Percentiles rank a stretch among this genome's conserved stretches.
phyloP scores from a whole-genome alignment of 2,797 vertebrate species.

The Ataeniobius toweri region DNA sequence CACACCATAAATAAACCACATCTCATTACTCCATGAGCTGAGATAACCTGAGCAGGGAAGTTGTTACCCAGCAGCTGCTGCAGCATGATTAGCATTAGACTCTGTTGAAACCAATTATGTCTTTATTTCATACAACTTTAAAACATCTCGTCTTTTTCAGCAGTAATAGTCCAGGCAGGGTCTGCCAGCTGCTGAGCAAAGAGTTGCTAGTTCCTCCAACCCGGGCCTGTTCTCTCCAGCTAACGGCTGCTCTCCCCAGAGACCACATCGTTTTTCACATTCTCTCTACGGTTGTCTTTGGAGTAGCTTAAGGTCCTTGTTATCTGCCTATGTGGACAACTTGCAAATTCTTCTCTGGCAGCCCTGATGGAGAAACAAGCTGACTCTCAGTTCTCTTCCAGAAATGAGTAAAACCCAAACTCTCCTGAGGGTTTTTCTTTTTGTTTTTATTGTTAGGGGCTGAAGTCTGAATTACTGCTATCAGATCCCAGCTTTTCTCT shows the following conservation, averaged over 20 bases:
- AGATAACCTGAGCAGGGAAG: neutral
- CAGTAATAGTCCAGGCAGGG: slow-evolving; percentile 17
- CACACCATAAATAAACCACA: slow-evolving; percentile 3
- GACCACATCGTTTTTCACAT: slow-evolving; percentile 65
- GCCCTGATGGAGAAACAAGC: slow-evolving; percentile 46
- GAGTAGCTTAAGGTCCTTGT: slow-evolving; percentile 38
- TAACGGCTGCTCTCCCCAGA: slow-evolving; percentile 33
- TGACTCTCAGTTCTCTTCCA: slow-evolving; percentile 24
- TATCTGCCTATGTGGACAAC: slow-evolving; percentile 51
- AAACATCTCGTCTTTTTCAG: slow-evolving; percentile 21
- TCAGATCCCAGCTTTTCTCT: neutral
- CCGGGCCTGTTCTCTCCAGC: slow-evolving; percentile 41
- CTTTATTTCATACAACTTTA: slow-evolving; percentile 12
- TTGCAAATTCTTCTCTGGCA: slow-evolving; percentile 50
- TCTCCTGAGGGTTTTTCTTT: neutral
- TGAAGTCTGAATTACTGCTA: neutral
- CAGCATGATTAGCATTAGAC: slow-evolving; percentile 11
- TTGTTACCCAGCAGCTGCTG: slow-evolving; percentile 6
- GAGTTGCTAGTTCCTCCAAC: slow-evolving; percentile 17
- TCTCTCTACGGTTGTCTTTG: slow-evolving; percentile 39
- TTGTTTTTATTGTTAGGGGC: slow-evolving; percentile 1
- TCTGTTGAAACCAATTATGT: neutral
- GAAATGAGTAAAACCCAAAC: neutral
- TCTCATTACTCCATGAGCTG: neutral
- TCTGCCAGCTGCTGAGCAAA: slow-evolving; percentile 38